These are phyloP conservation scores for Oplegnathus fasciatus DNA, from an alignment of 2,113 vertebrate species.

Conservation along the genomic window DNA sequence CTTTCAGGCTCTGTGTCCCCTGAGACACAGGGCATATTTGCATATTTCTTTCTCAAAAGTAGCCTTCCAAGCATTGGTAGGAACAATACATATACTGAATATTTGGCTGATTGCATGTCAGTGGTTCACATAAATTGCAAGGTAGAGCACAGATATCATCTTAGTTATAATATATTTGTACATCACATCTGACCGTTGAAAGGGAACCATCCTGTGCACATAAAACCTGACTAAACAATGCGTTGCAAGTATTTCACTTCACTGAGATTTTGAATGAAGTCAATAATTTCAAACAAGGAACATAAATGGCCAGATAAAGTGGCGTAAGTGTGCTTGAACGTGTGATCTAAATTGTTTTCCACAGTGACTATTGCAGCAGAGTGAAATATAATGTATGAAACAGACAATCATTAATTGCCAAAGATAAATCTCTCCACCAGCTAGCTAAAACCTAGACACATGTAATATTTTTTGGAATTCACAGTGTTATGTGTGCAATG, in stretches of 20 bases:
- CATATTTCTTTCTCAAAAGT: neutral
- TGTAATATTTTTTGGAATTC: neutral
- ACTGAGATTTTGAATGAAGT: neutral
- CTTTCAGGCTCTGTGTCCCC: neutral
- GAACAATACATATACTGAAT: neutral
- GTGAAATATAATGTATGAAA: neutral
- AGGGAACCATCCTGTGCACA: neutral
- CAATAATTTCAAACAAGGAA: neutral
- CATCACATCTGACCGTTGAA: neutral
- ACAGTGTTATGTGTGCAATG: no score
- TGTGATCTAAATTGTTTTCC: neutral
- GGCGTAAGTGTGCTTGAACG: neutral
- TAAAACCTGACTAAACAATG: neutral
- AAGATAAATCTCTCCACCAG: neutral
- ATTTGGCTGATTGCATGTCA: neutral
- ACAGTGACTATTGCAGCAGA: neutral
- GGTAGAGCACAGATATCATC: neutral
- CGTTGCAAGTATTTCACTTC: neutral
- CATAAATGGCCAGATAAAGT: neutral
- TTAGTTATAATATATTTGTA: neutral
- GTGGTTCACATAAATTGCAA: neutral
- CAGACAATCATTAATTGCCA: neutral
- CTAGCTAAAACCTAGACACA: neutral
- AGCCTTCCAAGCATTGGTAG: neutral
- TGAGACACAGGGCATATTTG: constrained; percentile 1